A percentile compares a stretch with the other conserved stretches of the same genome.
Evolutionary conservation across 2,888 invertebrate species (phyloP).

Genomic region (Nomada ferruginata): DNA sequence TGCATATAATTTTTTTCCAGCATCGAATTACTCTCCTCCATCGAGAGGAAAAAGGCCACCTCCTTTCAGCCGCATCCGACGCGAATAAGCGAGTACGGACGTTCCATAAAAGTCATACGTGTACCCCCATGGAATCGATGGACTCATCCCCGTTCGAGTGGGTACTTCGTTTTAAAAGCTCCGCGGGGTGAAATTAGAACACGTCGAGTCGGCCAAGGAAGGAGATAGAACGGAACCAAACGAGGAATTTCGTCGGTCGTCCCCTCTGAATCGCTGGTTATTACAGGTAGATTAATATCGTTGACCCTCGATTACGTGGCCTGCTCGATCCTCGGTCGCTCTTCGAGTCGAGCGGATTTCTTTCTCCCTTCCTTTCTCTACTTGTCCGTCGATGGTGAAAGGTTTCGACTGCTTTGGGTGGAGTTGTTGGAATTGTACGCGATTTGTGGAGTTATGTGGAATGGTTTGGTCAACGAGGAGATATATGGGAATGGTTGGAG

Average conservation of each 20-base stretch:
- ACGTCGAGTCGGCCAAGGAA: conserved; percentile 5
- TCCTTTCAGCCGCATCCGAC: conserved; percentile 32
- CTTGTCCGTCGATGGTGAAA: neutral
- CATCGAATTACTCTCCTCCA: conserved; percentile 46
- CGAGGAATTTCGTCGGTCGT: conserved; percentile 51
- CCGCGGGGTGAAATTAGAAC: conserved; percentile 60
- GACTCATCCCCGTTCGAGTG: conserved; percentile 51
- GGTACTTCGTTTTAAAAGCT: conserved; percentile 64
- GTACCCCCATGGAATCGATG: conserved; percentile 61
- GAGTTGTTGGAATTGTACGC: neutral
- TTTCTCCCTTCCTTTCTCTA: neutral
- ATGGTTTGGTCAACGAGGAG: neutral
- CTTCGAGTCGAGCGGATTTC: neutral
- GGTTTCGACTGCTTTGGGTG: neutral
- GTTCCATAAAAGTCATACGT: conserved; percentile 64
- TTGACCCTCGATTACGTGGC: conserved; percentile 17
- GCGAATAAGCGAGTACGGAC: conserved; percentile 60
- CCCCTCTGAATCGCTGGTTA: conserved; percentile 35
- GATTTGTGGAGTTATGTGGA: neutral
- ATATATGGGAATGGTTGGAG: neutral
- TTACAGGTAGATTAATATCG: conserved; percentile 34
- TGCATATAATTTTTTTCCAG: conserved; percentile 24
- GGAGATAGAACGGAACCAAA: conserved; percentile 3
- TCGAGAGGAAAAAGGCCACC: conserved; percentile 53
- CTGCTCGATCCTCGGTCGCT: neutral